Base-by-base conservation (phyloP, 2,113 vertebrate genomes). In the Plotosus lineatus region DNA sequence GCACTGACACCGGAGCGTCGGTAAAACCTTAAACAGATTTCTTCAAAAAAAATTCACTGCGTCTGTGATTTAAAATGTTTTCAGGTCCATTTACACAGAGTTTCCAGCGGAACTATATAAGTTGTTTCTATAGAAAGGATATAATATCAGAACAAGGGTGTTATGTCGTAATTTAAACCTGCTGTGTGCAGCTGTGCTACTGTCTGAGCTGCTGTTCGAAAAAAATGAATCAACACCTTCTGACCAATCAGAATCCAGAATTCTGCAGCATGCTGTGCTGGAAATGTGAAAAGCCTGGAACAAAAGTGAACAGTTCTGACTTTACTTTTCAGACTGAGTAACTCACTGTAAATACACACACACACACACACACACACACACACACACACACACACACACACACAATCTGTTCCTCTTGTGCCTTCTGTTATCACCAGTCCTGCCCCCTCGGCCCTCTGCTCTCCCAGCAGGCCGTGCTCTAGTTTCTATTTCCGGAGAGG, bases 261-360 rank as follows among this genome's bases (percentile, higher is more conserved):
- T 28, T 48, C 42, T 71, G 68, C 12, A 31, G 3, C 68, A 71
- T 1, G 3, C 26, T 31, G 44, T 42, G 15, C 15, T 72, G 11
- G 28, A 48, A n/a, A 38, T n/a, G 23, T 75, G n/a, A n/a, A 75
- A 36, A 58, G 14, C 23, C 51, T 58, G 51, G 73, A 40, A 14
- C 23, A 38, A 74, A 74, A 50, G 12, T 9, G 2, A 40, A 11
- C 50, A 40, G n/a, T 55, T 74, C 17, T 11, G 51, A 58, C 14
- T 33, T 50, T 33, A 21, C 15, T 40, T 42, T 42, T 75, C 3
- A 58, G 53, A 28, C 26, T 31, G n/a, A n/a, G n/a, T n/a, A n/a
- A n/a, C n/a, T 33, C 46, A 51, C 46, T 89, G 86, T 89, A 88
- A 83, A 82, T 66, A 56, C 19, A 56, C 65, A 75, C 75, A 68